Evolutionary conservation across 1,140 invertebrate species (phyloP).

Genomic region (Drosophila sucinea): DNA sequence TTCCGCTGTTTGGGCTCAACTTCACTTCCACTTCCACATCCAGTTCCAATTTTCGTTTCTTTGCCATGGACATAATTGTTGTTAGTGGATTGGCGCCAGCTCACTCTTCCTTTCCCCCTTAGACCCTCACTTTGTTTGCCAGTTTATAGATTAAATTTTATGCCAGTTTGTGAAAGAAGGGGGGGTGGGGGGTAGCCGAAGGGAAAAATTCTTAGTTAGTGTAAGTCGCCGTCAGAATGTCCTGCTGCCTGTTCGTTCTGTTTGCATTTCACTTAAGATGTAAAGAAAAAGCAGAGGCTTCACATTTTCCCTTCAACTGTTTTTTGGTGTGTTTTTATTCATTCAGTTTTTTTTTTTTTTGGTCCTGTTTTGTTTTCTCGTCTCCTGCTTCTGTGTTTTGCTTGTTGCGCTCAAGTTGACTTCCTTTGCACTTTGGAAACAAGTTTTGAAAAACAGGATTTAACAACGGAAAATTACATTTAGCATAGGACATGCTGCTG

Average conservation of each 20-base stretch:
- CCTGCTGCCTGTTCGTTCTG: background rate
- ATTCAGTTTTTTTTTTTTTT: constrained; percentile 26
- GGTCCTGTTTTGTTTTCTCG: constrained; percentile 8
- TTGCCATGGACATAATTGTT: constrained; percentile 15
- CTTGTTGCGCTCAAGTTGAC: constrained; percentile 74
- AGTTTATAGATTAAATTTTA: constrained; percentile 20
- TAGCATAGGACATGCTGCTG: constrained; percentile 67
- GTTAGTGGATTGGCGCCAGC: background rate
- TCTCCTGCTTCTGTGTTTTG: constrained; percentile 41
- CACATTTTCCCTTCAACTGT: constrained; percentile 1
- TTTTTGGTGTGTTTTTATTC: background rate
- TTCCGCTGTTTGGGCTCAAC: constrained; percentile 1
- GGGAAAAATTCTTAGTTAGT: constrained; percentile 5
- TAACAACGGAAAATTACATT: constrained; percentile 81
- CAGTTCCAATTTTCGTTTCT: constrained; percentile 11
- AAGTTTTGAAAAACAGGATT: constrained; percentile 81
- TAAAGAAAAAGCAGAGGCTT: constrained; percentile 4
- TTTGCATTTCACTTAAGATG: constrained; percentile 10
- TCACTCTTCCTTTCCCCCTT: background rate
- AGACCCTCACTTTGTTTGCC: constrained; percentile 1
- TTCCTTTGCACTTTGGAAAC: constrained; percentile 74
- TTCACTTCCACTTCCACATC: background rate
- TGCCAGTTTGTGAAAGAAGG: background rate
- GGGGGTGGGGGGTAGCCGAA: no score
- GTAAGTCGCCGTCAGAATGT: constrained; percentile 1